A percentile compares a stretch with the other conserved stretches of the same genome.
These are phyloP conservation scores for Peromyscus leucopus DNA, from an alignment of 2,113 vertebrate species.

Conservation along the genomic window DNA sequence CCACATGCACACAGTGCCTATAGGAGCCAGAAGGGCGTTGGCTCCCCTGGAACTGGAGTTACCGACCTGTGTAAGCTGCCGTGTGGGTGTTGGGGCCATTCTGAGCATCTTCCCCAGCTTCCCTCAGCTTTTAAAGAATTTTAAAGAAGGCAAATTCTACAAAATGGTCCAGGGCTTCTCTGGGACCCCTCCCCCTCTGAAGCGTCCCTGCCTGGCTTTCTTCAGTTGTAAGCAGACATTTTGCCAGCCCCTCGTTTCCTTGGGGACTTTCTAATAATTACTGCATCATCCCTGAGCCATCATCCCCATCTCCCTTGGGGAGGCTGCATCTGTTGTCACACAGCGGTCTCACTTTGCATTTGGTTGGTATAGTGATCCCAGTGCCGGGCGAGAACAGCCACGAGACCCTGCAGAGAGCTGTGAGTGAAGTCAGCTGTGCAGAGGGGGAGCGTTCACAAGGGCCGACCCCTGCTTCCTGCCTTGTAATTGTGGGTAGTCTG, in stretches of 20 bases:
- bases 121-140: background rate
- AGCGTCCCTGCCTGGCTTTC: background rate
- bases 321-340: constrained; percentile 14
- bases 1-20: background rate
- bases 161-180: background rate
- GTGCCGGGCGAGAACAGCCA: background rate
- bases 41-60: background rate
- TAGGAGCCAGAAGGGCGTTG: background rate
- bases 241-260: constrained; percentile 7
- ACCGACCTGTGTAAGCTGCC: background rate
- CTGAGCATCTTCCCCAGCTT: background rate
- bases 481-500: background rate
- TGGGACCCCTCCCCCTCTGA: background rate
- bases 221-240: constrained; percentile 17
- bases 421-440: background rate
- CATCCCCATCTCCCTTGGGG: background rate
- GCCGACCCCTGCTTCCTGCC: background rate
- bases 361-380: background rate
- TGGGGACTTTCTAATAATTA: constrained; percentile 16
- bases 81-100: background rate
- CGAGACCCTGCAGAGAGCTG: background rate
- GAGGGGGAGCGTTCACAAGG: background rate
- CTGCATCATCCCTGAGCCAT: background rate
- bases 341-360: background rate
- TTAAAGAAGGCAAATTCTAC: constrained; percentile 19